Evolutionary conservation across 2,797 vertebrate species (phyloP), one percentile per base, ranked within the genome.

Genomic region (Amblyopsis hoosieri): DNA sequence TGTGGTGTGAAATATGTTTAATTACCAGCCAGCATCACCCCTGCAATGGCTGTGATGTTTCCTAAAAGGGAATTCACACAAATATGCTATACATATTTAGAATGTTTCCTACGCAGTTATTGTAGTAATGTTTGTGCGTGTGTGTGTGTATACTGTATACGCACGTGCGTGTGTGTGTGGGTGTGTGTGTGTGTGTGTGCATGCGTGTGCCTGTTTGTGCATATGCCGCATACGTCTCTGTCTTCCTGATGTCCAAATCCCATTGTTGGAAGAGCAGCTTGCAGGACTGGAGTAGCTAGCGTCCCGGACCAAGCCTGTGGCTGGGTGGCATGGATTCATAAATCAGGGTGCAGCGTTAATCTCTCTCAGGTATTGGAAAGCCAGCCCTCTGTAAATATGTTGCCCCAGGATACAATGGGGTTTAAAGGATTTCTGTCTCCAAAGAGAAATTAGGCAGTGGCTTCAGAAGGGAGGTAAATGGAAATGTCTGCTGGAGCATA

Each of bases 351-450:
- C 91, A 91, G 93, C 93, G 95, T 96, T 97, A 94, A 95, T 97
- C 95, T 96, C 90, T 72, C 68, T 63, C 87, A 94, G 93, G 95
- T 97, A 97, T 96, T 96, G 95, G 94, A 96, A 96, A 96, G 92
- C 94, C 96, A 95, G 93, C 94, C 95, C 94, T 96, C 94, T 93
- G 94, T 96, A 97, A 95, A 96, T 96, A 96, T 96, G 94, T 97
- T 95, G 95, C 95, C 94, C 94, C 85, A 90, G 94, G 95, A 94
- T 93, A 97, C 94, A 95, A 97, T 95, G 92, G 94, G 90, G 81
- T 96, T 97, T 97, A 98, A 96, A 96, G 95, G 95, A 97, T 97
- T 97, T 95, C 94, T 96, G 94, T 97, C 96, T 95, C 94, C 91
- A 92, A 96, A 95, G 96, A 98, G 94, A 96, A 96, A 96, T 96